Conservation (phyloP, 2,113 vertebrate species). For the Apteryx mantelli region DNA sequence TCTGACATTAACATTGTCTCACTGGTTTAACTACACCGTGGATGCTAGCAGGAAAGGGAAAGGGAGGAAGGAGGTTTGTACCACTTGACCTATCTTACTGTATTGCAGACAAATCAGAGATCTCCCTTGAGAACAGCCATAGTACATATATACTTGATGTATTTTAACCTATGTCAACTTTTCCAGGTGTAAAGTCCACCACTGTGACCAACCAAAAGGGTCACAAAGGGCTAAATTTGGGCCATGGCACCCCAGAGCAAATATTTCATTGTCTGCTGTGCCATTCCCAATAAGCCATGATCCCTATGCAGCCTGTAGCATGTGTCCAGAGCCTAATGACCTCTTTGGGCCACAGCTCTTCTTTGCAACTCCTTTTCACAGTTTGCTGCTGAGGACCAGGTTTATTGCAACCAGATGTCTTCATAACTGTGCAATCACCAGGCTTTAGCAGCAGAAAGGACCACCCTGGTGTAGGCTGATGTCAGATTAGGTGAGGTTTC, state of each 20-base stretch:
- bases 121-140: neutral
- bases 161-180: neutral
- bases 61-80: accelerated
- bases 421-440: accelerated
- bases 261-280: neutral
- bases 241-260: neutral
- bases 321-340: accelerated
- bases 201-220: neutral
- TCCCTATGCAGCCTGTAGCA: neutral
- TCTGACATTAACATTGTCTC: neutral
- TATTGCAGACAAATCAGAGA: neutral
- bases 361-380: neutral
- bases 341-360: neutral
- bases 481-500: neutral
- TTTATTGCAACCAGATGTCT: neutral
- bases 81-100: neutral
- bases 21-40: neutral
- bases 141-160: neutral
- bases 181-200: neutral
- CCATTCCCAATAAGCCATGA: neutral
- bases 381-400: neutral
- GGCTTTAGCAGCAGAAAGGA: neutral
- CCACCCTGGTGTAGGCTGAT: too few relatives aligned
- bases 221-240: neutral
- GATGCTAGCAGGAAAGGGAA: neutral